Percentiles rank a stretch among this genome's conserved stretches.
Evolutionary conservation across 2,888 invertebrate species (phyloP).

Genomic region (Eilema griseolum): DNA sequence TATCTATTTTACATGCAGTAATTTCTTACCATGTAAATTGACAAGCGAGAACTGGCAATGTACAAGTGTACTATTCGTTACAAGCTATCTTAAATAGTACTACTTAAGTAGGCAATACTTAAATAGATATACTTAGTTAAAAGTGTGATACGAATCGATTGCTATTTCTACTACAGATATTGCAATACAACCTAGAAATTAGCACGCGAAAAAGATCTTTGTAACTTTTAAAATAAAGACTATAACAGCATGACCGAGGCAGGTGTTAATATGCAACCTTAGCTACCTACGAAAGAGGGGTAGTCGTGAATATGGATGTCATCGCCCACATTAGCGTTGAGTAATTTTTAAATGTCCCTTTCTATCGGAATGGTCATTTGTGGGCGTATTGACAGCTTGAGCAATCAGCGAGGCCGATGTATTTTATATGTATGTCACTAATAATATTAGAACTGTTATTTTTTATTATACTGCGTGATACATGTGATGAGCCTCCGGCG

Average conservation of each 20-base stretch:
- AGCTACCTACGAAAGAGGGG: constrained; percentile 19
- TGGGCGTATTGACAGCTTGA: constrained; percentile 38
- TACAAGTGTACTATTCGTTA: not conserved
- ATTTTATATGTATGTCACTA: constrained; percentile 10
- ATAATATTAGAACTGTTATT: not conserved
- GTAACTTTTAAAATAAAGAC: not conserved
- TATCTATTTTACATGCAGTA: too few relatives aligned
- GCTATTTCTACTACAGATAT: not conserved
- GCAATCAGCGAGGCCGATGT: constrained; percentile 39
- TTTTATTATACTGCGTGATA: not conserved
- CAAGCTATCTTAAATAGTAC: too few relatives aligned
- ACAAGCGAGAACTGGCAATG: not conserved
- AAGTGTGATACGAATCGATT: not conserved
- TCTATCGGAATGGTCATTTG: constrained; percentile 36
- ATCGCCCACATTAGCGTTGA: constrained; percentile 38
- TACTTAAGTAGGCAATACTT: not conserved
- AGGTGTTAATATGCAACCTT: constrained; percentile 14
- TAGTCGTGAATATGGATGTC: constrained; percentile 24
- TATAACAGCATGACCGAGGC: not conserved
- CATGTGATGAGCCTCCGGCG: not conserved
- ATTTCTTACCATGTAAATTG: too few relatives aligned
- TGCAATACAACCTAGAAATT: not conserved
- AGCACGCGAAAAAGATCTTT: not conserved
- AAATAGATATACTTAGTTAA: not conserved
- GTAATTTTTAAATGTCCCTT: constrained; percentile 28